These are phyloP conservation scores for Leptocoma aspasia DNA, from an alignment of 2,113 vertebrate genomes.

Conservation along the genomic window DNA sequence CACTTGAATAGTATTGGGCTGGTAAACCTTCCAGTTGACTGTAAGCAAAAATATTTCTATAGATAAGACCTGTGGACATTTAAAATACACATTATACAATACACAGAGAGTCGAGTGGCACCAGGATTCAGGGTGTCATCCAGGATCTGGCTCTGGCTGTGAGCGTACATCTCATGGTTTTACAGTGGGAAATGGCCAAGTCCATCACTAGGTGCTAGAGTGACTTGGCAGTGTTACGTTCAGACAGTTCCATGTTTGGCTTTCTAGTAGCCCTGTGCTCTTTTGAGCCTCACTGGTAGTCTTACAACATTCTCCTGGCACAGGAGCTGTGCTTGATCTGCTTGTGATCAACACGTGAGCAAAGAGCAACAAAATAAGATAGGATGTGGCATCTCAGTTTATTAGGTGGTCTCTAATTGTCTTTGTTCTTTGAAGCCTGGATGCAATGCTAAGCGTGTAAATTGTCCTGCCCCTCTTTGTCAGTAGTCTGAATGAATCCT, in stretches of 20 bases:
- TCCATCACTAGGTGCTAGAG: background rate
- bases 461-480: background rate
- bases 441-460: background rate
- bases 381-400: background rate
- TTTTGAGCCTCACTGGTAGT: background rate
- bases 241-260: background rate
- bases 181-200: background rate
- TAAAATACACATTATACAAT: background rate
- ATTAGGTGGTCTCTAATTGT: background rate
- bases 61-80: background rate
- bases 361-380: background rate
- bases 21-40: background rate
- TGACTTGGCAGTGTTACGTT: background rate
- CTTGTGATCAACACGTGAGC: background rate
- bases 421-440: background rate
- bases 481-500: background rate
- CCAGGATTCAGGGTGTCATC: background rate
- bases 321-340: background rate
- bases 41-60: background rate
- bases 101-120: background rate
- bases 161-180: background rate
- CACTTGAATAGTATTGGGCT: background rate
- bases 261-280: background rate
- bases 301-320: background rate
- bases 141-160: background rate